A percentile compares a stretch with the other conserved stretches of the same genome.
Conservation (phyloP, 2,797 vertebrate genomes). For the Adrianichthys oophorus region DNA sequence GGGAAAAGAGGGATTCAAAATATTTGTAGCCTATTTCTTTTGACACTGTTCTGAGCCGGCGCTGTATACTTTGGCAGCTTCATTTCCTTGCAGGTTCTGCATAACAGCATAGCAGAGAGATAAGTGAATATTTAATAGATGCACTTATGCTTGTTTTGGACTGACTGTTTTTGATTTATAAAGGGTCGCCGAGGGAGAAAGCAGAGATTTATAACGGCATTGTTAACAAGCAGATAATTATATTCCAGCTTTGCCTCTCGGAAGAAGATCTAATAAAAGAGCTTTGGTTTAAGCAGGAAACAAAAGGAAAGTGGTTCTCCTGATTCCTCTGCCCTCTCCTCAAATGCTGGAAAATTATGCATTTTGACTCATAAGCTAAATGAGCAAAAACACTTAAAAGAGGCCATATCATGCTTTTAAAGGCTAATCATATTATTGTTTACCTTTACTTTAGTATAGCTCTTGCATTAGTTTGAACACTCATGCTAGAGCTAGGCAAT, state of each 20-base stretch:
- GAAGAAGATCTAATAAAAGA: conserved; percentile 42
- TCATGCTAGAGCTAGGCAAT: no score
- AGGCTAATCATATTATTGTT: no score
- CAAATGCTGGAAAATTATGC: conserved; percentile 34
- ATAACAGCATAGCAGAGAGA: conserved; percentile 30
- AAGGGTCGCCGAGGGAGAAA: conserved; percentile 12
- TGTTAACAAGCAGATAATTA: conserved; percentile 36
- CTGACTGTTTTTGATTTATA: conserved; percentile 33
- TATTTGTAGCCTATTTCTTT: conserved; percentile 2
- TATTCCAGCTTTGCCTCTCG: conserved; percentile 14
- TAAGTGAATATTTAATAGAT: conserved; percentile 61
- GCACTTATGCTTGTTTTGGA: conserved; percentile 17
- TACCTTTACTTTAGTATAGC: no score
- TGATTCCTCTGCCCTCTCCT: conserved; percentile 18
- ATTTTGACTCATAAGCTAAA: conserved; percentile 38
- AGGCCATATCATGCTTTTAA: no score
- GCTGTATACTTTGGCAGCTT: conserved; percentile 16
- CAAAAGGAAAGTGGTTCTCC: conserved; percentile 21
- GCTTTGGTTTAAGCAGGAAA: conserved; percentile 21
- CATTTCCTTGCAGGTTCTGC: conserved; percentile 22
- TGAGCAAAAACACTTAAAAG: conserved; percentile 2
- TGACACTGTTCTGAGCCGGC: neutral
- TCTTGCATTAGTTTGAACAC: no score
- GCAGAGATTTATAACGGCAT: conserved; percentile 33
- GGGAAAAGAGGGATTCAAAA: conserved; percentile 27